Evolutionary conservation across 2,797 vertebrate genomes (phyloP), one percentile per base, ranked within the genome.

Genomic region (Erethizon dorsatum): DNA sequence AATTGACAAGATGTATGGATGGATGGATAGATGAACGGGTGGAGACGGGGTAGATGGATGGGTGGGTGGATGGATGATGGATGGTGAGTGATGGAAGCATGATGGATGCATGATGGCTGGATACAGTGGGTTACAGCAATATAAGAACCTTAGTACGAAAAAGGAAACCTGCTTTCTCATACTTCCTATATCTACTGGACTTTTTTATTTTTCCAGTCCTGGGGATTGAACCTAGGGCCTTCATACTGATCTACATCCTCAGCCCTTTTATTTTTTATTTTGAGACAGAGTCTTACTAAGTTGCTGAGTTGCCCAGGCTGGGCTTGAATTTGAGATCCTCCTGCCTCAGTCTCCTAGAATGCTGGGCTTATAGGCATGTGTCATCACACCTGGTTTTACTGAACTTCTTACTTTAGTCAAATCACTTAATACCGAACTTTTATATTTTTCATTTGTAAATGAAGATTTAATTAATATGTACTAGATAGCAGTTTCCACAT

Each of bases 381-480:
- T 47, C 73, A 47, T 3, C 73, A 50, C 26, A 77, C 45, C 14
- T 50, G 73, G 14, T 50, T 77, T 77, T 77, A 77, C 41, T 50
- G 24, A 26, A 52, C 45, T n/a, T 65, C 31, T 85, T 24, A 93
- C 50, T 79, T 96, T 75, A 65, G 45, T 41, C 33, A 82, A 93
- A 89, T 45, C 33, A 65, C 31, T 93, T 69, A 80, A 37, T 78
- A 93, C 54, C 63, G 63, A 75, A 52, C 14, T 61, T 59, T 83
- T 47, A 67, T 31, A 73, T 20, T 88, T 96, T 96, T 83, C n/a
- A 92, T 31, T 86, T 59, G 59, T 56, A 91, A 61, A 52, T 45
- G 22, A 94, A 13, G 59, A 82, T 45, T 87, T 85, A 93, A 87
- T 47, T 20, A 94, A 50, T 90, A 87, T 63, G 20, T 87, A 94